A percentile compares a stretch with the other conserved stretches of the same genome.
Evolutionary conservation across 2,888 invertebrate species (phyloP).

Genomic region (Mongoloraphidia duomilia): DNA sequence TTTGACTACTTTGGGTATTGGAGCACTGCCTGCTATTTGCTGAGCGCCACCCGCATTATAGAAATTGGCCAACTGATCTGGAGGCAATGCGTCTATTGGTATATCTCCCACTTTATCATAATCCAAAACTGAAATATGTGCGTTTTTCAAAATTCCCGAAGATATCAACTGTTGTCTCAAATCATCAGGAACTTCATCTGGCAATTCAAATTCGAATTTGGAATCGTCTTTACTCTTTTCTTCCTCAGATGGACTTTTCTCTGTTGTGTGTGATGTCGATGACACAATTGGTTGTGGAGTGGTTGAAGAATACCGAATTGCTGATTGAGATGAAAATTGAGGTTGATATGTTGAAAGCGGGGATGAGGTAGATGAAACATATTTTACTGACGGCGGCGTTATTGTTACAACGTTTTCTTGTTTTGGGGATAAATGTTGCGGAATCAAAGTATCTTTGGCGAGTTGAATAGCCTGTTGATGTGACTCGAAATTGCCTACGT

Average conservation of each 20-base stretch:
- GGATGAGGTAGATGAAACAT: too few species aligned
- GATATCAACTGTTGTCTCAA: constrained; percentile 66
- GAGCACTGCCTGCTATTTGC: constrained; percentile 52
- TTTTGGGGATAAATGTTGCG: too few species aligned
- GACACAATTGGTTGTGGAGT: constrained; percentile 34
- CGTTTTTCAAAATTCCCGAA: constrained; percentile 75
- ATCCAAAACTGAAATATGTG: constrained; percentile 74
- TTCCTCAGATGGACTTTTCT: constrained; percentile 31
- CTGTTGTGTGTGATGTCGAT: constrained; percentile 35
- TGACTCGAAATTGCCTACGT: too few species aligned
- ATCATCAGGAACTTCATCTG: constrained; percentile 81
- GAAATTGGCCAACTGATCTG: constrained; percentile 75
- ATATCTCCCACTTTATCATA: constrained; percentile 82
- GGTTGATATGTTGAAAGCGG: constrained; percentile 4
- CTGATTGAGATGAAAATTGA: constrained; percentile 2
- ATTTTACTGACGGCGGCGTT: too few species aligned
- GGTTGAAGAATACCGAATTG: constrained; percentile 20
- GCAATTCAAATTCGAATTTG: constrained; percentile 43
- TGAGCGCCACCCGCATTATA: constrained; percentile 70
- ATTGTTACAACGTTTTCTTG: too few species aligned
- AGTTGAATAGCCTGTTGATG: constrained; percentile 18
- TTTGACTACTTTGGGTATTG: constrained; percentile 49
- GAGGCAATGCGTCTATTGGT: constrained; percentile 65
- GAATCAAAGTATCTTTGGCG: too few species aligned
- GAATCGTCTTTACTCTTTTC: constrained; percentile 35